Percentiles rank a stretch among this genome's conserved stretches.
Evolutionary conservation across 2,888 invertebrate genomes (phyloP).

Genomic region (Digitonthophagus gazella): DNA sequence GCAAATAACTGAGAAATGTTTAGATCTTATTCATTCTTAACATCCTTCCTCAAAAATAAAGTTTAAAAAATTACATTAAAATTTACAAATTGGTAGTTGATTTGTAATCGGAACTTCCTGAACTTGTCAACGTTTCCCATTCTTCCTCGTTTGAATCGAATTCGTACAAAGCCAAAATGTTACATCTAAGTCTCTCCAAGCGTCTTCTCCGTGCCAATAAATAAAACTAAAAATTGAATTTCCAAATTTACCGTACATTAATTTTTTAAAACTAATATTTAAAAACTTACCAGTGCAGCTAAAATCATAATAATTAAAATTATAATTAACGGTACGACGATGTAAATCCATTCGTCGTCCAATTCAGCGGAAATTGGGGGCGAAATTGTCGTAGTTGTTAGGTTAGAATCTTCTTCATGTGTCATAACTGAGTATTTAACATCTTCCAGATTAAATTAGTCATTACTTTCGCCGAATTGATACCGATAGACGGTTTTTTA

Average conservation of each 20-base stretch:
- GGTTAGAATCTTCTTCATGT: slow-evolving; percentile 14
- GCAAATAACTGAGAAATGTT: neutral
- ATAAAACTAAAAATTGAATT: slow-evolving; percentile 50
- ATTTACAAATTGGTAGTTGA: slow-evolving; percentile 28
- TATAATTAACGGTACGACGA: slow-evolving; percentile 48
- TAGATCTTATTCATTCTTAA: no score
- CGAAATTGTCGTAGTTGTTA: neutral
- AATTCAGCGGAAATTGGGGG: slow-evolving; percentile 2
- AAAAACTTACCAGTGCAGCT: slow-evolving; percentile 46
- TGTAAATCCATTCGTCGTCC: slow-evolving; percentile 42
- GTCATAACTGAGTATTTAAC: slow-evolving; percentile 13
- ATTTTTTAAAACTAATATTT: slow-evolving; percentile 9
- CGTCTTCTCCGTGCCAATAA: slow-evolving; percentile 55
- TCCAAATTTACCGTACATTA: neutral
- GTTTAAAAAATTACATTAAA: no score
- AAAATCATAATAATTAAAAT: slow-evolving; percentile 46
- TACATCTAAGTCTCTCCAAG: slow-evolving; percentile 59
- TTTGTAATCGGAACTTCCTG: slow-evolving; percentile 43
- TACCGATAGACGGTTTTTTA: neutral
- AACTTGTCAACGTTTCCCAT: slow-evolving; percentile 61
- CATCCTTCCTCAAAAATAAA: no score
- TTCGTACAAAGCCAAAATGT: slow-evolving; percentile 66
- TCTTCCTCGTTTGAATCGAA: slow-evolving; percentile 70
- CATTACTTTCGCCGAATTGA: neutral
- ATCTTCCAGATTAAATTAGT: neutral